A percentile compares a stretch with the other conserved stretches of the same genome.
phyloP scores from a whole-genome alignment of 2,888 invertebrate species.

The Drosophila nigritarsus region DNA sequence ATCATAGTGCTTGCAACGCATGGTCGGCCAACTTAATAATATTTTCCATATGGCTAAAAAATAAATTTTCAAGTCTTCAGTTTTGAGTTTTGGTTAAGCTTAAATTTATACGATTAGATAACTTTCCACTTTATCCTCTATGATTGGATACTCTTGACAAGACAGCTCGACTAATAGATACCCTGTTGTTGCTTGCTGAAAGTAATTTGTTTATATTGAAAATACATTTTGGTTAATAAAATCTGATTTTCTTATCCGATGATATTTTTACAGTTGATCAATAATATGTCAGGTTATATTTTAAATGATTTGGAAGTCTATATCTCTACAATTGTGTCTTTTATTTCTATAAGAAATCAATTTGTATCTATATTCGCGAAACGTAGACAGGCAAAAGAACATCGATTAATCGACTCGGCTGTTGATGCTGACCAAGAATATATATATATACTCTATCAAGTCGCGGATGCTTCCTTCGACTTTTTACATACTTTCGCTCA shows the following conservation, averaged over 20 bases:
- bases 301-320: background rate
- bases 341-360: too few relatives aligned
- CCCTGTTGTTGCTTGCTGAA: background rate
- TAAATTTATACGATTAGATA: background rate
- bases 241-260: background rate
- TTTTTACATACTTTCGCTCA: background rate
- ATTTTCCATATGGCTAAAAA: background rate
- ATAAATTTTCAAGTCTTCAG: background rate
- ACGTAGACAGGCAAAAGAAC: too few relatives aligned
- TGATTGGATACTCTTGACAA: background rate
- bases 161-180: background rate
- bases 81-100: background rate
- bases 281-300: background rate
- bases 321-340: background rate
- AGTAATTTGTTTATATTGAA: background rate
- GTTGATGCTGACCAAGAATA: background rate
- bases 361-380: background rate
- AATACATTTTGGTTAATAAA: background rate
- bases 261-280: background rate
- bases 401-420: background rate
- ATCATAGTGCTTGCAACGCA: background rate
- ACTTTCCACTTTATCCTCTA: background rate
- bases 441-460: background rate
- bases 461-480: background rate
- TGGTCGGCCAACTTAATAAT: background rate